A percentile compares a stretch with the other conserved stretches of the same genome.
Conservation (phyloP, 2,113 vertebrate species). For the Rhizomys pruinosus region DNA sequence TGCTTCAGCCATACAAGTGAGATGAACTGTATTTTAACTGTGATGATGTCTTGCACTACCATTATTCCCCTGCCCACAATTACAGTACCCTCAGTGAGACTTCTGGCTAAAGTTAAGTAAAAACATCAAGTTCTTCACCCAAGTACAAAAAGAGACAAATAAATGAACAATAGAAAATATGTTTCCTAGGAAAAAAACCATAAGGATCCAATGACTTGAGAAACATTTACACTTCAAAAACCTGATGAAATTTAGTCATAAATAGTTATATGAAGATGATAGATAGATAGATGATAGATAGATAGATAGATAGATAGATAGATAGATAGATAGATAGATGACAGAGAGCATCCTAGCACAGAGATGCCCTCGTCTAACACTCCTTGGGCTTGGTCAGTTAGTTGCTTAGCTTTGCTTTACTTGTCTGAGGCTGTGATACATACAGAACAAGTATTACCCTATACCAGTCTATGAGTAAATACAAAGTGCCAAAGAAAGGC, state of each 20-base stretch:
- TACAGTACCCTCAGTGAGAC: not conserved
- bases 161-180: no score
- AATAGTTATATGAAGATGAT: not conserved
- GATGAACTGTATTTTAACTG: not conserved
- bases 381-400: not conserved
- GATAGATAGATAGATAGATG: no score
- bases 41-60: not conserved
- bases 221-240: not conserved
- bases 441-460: not conserved
- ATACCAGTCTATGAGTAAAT: not conserved
- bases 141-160: no score
- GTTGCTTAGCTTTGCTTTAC: not conserved
- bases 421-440: not conserved
- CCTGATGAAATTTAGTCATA: not conserved
- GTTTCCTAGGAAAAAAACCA: not conserved
- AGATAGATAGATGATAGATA: no score
- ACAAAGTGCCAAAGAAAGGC: not conserved
- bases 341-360: not conserved
- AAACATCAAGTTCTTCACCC: not conserved
- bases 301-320: no score
- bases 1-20: not conserved
- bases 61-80: not conserved
- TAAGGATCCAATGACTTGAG: not conserved
- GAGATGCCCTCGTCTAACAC: not conserved
- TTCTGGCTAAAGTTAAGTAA: not conserved